Percentiles rank a stretch among this genome's conserved stretches.
phyloP scores from a whole-genome alignment of 1,140 invertebrate genomes.

The Drosophila varians region DNA sequence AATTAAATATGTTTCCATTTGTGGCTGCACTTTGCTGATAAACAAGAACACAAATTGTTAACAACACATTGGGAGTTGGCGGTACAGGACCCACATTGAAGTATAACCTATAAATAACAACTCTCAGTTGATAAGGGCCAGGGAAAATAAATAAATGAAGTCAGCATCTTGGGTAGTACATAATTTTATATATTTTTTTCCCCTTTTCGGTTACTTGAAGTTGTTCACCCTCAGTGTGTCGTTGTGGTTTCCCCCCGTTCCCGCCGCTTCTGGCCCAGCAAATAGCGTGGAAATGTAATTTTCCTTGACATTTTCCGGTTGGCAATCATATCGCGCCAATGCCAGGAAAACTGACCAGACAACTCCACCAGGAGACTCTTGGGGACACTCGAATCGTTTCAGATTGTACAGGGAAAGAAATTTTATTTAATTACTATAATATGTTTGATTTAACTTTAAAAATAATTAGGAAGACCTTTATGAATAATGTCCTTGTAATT shows the following conservation, averaged over 20 bases:
- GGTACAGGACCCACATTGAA: slow-evolving; percentile 37
- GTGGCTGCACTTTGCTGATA: slow-evolving; percentile 64
- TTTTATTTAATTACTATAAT: too few relatives aligned
- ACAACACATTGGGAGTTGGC: slow-evolving; percentile 27
- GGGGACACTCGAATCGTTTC: slow-evolving; percentile 29
- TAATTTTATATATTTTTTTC: slow-evolving; percentile 58
- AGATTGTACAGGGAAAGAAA: slow-evolving; percentile 1
- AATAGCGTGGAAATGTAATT: slow-evolving; percentile 72
- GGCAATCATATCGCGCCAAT: slow-evolving; percentile 77
- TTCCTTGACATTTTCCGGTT: slow-evolving; percentile 79
- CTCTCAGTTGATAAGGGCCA: slow-evolving; percentile 59
- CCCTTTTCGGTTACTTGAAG: slow-evolving; percentile 26
- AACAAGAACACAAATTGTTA: slow-evolving; percentile 71
- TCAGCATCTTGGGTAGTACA: slow-evolving; percentile 76
- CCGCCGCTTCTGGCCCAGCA: slow-evolving; percentile 11
- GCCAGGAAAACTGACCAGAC: slow-evolving; percentile 53
- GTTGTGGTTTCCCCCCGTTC: background rate
- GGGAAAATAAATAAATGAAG: slow-evolving; percentile 70
- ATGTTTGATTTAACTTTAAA: too few relatives aligned
- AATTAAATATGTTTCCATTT: slow-evolving; percentile 12
- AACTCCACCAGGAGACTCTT: slow-evolving; percentile 34
- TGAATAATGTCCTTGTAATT: too few relatives aligned
- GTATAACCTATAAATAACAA: slow-evolving; percentile 67
- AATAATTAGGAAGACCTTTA: too few relatives aligned
- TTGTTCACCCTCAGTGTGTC: slow-evolving; percentile 30